Percentiles rank a stretch among this genome's conserved stretches.
Conservation (phyloP, 2,113 vertebrate species). For the human region DNA sequence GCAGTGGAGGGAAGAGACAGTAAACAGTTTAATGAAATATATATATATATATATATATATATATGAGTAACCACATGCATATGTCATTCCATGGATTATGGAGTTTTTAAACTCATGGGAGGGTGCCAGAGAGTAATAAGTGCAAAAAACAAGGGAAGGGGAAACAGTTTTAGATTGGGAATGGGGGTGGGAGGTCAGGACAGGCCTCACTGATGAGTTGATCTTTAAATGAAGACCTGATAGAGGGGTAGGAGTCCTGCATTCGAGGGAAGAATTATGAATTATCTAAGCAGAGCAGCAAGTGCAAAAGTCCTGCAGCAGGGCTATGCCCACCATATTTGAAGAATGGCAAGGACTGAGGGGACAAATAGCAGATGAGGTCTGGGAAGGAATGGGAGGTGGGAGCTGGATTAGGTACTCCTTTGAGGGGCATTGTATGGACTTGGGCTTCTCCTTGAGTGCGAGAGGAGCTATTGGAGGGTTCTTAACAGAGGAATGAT, state of each 20-base stretch:
- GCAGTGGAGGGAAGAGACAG: background rate
- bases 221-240: background rate
- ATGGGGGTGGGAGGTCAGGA: background rate
- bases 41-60: no score
- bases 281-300: background rate
- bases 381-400: background rate
- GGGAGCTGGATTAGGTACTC: background rate
- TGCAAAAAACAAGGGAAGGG: background rate
- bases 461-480: background rate
- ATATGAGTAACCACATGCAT: background rate
- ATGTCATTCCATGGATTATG: background rate
- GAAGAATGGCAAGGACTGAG: background rate
- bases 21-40: background rate
- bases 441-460: background rate
- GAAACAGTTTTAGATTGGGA: background rate
- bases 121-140: background rate
- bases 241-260: fast-evolving
- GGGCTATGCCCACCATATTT: no score
- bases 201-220: background rate
- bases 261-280: background rate
- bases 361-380: background rate
- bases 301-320: background rate
- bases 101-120: background rate
- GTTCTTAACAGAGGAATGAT: background rate
- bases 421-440: background rate